phyloP scores from a whole-genome alignment of 1,140 invertebrate species.

The Aphelenchoides fujianensis region DNA sequence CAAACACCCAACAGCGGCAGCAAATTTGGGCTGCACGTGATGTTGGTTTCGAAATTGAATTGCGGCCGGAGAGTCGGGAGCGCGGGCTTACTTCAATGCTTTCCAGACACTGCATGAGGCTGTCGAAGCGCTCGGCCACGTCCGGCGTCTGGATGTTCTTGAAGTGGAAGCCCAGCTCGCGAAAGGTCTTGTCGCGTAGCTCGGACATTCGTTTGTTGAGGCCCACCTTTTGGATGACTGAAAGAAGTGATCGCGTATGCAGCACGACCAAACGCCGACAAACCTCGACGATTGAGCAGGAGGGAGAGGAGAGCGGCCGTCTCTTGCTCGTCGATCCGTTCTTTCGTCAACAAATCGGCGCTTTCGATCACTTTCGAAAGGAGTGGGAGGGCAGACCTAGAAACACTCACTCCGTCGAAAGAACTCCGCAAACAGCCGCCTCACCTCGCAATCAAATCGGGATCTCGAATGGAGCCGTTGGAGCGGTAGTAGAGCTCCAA shows the following conservation, averaged over 20 bases:
- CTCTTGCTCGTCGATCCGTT: background rate
- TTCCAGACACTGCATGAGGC: background rate
- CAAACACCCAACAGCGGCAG: too few species aligned
- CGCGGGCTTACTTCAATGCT: constrained; percentile 12
- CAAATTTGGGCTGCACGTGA: too few species aligned
- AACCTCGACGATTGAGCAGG: background rate
- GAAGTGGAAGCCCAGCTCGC: background rate
- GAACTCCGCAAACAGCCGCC: background rate
- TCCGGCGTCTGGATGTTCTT: background rate
- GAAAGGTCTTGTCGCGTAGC: background rate
- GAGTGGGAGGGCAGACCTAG: background rate
- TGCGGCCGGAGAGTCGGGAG: too few species aligned
- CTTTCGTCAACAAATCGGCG: background rate
- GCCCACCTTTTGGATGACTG: background rate
- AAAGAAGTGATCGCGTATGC: background rate
- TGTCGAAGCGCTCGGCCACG: background rate
- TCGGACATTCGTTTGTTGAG: too few species aligned
- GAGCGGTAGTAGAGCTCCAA: background rate
- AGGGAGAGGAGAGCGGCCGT: background rate
- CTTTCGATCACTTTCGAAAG: background rate
- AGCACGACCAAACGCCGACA: background rate
- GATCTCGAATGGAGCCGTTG: background rate
- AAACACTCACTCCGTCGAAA: background rate
- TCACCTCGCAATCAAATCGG: constrained; percentile 7
- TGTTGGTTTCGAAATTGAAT: too few species aligned